Evolutionary conservation across 2,113 vertebrate species (phyloP).

Genomic region (Hyaena hyaena): DNA sequence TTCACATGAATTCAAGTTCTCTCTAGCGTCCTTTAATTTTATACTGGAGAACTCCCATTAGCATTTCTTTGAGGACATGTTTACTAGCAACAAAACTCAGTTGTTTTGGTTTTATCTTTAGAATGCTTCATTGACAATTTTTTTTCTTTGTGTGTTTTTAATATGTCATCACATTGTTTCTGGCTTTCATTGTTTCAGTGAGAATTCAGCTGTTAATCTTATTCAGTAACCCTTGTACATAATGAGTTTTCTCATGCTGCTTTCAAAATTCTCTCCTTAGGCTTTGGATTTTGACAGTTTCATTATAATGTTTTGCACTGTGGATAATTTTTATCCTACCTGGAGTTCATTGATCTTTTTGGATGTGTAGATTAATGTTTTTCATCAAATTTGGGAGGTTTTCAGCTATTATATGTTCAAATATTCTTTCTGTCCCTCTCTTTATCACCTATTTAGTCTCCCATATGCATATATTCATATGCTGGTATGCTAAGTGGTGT

Average conservation of each 20-base stretch:
- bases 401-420: not conserved
- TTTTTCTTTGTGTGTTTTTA: not conserved
- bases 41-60: not conserved
- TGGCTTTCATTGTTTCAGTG: not conserved
- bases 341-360: not conserved
- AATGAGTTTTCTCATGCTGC: not conserved
- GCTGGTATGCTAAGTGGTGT: not conserved
- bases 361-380: not conserved
- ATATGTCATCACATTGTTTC: not conserved
- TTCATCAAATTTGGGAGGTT: not conserved
- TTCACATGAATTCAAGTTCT: not conserved
- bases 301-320: not conserved
- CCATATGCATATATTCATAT: not conserved
- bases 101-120: not conserved
- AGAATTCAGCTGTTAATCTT: not conserved
- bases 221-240: not conserved
- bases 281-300: not conserved
- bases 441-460: not conserved
- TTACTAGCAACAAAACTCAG: not conserved
- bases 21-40: not conserved
- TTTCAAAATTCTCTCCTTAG: not conserved
- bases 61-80: not conserved
- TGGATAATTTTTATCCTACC: not conserved
- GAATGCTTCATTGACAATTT: not conserved
- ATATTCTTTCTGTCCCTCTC: not conserved